Evolutionary conservation across 2,797 vertebrate genomes (phyloP).

Genomic region (Sebastes minor): DNA sequence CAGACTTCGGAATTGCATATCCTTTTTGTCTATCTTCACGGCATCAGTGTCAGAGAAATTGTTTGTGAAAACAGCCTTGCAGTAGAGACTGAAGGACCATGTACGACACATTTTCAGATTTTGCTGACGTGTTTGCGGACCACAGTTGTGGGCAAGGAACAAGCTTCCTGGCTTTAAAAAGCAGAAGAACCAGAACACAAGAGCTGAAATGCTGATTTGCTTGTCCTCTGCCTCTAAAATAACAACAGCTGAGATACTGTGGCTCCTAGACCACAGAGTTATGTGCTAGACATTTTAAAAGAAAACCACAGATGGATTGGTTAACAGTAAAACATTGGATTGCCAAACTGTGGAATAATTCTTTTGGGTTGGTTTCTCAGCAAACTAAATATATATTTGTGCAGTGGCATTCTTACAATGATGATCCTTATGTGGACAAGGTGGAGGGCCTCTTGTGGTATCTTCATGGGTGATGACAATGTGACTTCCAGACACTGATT

Average conservation of each 20-base stretch:
- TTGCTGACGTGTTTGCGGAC: background rate
- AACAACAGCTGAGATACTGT: background rate
- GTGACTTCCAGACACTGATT: constrained; percentile 5
- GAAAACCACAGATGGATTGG: background rate
- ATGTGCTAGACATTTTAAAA: background rate
- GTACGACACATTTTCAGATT: background rate
- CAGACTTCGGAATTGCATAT: background rate
- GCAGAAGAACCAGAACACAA: background rate
- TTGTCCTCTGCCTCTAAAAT: background rate
- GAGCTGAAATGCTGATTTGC: constrained; percentile 6
- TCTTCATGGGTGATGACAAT: background rate
- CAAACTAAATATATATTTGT: background rate
- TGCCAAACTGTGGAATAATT: background rate
- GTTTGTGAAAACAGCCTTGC: background rate
- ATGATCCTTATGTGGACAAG: background rate
- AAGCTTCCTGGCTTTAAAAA: constrained; percentile 1
- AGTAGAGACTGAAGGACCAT: background rate
- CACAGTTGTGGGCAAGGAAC: background rate
- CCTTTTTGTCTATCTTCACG: background rate
- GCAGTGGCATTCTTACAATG: background rate
- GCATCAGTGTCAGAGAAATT: background rate
- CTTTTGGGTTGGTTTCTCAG: background rate
- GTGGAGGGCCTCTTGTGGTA: background rate
- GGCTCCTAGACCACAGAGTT: background rate
- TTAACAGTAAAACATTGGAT: background rate